Evolutionary conservation across 2,888 invertebrate genomes (phyloP).

Genomic region (Hypolimnas misippus): DNA sequence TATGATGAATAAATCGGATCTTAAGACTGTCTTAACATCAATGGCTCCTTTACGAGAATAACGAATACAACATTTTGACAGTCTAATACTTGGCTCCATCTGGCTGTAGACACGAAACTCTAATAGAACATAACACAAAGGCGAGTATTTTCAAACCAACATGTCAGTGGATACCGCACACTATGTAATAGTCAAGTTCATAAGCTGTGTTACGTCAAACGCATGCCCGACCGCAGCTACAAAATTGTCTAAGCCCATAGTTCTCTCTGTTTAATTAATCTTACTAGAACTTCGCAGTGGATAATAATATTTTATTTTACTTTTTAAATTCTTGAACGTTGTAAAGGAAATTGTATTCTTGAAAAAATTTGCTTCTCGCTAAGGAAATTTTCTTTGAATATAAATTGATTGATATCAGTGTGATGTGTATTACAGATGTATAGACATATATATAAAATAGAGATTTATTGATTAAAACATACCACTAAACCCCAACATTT

Average conservation of each 20-base stretch:
- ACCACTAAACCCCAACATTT: too few relatives aligned
- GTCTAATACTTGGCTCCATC: constrained; percentile 1
- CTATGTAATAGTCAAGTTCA: background rate
- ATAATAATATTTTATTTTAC: too few relatives aligned
- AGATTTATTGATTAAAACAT: too few relatives aligned
- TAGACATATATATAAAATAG: too few relatives aligned
- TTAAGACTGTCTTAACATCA: background rate
- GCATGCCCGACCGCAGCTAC: background rate
- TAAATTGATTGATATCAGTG: too few relatives aligned
- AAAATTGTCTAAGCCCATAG: background rate
- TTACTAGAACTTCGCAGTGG: too few relatives aligned
- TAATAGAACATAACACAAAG: background rate
- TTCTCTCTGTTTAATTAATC: background rate
- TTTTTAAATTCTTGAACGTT: too few relatives aligned
- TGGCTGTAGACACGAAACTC: background rate
- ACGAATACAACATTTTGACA: background rate
- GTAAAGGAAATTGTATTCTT: too few relatives aligned
- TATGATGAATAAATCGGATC: too few relatives aligned
- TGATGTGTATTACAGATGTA: too few relatives aligned
- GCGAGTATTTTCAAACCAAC: background rate
- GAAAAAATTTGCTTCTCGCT: too few relatives aligned
- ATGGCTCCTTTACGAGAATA: background rate
- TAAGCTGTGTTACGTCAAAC: background rate
- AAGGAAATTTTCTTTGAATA: too few relatives aligned
- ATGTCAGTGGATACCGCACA: background rate